A percentile compares a stretch with the other conserved stretches of the same genome.
phyloP scores from a whole-genome alignment of 1,140 invertebrate genomes.

The Pseudomyrmex cubaensis region DNA sequence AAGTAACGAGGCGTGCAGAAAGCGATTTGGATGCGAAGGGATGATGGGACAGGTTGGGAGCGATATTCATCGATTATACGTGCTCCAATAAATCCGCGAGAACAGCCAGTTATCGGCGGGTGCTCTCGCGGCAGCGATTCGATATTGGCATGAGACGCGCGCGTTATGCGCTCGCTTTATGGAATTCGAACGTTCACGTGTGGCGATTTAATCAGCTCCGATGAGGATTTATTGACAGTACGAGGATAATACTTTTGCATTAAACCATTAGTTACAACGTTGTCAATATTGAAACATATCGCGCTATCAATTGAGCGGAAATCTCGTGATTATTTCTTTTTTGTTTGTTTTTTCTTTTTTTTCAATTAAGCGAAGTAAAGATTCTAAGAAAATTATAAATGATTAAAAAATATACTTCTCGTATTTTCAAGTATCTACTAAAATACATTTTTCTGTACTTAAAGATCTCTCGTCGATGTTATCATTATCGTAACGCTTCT shows the following conservation, averaged over 20 bases:
- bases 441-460: no score
- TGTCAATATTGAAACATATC: conserved; percentile 18
- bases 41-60: conserved; percentile 62
- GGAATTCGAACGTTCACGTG: conserved; percentile 33
- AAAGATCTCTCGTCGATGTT: not conserved
- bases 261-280: conserved; percentile 18
- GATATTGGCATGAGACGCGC: conserved; percentile 22
- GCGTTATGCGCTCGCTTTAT: conserved; percentile 4
- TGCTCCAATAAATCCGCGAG: conserved; percentile 60
- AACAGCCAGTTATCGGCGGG: conserved; percentile 51
- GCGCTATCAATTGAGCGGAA: not conserved
- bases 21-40: conserved; percentile 60
- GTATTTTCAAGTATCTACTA: no score
- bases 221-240: conserved; percentile 13
- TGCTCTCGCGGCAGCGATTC: conserved; percentile 52
- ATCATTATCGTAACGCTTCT: not conserved
- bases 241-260: conserved; percentile 13
- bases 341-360: not conserved
- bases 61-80: conserved; percentile 68
- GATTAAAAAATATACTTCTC: no score
- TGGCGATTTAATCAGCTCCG: conserved; percentile 29
- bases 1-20: conserved; percentile 62
- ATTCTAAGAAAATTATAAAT: not conserved
- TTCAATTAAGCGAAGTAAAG: not conserved
- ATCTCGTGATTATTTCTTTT: not conserved